Evolutionary conservation across 2,113 vertebrate species (phyloP).

Genomic region (Brevimyrus niger): DNA sequence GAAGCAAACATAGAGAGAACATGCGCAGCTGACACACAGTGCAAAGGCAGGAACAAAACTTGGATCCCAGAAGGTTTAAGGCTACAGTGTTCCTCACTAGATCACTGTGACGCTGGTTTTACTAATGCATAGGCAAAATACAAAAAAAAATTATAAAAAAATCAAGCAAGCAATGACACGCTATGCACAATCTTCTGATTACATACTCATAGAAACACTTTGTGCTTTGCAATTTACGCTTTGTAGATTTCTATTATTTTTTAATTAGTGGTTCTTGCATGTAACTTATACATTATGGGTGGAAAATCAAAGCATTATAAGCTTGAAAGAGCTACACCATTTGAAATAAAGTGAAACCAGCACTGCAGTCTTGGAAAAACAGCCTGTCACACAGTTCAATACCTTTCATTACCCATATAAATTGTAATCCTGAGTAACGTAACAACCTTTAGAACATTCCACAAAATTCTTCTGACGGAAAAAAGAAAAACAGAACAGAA

Average conservation of each 20-base stretch:
- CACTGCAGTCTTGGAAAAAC: not conserved
- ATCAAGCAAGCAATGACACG: not conserved
- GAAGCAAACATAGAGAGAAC: not conserved
- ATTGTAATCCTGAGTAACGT: not conserved
- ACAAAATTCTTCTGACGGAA: not conserved
- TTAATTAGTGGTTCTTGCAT: not conserved
- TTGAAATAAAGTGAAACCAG: not conserved
- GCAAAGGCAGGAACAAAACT: not conserved
- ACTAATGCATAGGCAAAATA: not conserved
- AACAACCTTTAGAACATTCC: not conserved
- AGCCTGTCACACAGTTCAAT: not conserved
- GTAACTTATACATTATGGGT: not conserved
- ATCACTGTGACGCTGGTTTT: not conserved
- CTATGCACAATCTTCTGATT: not conserved
- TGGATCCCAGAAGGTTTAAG: not conserved
- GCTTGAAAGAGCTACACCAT: not conserved
- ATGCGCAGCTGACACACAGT: not conserved
- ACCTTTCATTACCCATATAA: not conserved
- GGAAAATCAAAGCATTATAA: slow-evolving; percentile 8
- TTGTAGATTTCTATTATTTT: not conserved
- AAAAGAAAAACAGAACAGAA: not conserved
- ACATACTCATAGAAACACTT: not conserved
- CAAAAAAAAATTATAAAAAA: not conserved
- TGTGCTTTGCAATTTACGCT: not conserved
- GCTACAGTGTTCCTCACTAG: not conserved